Conservation (phyloP, 2,888 invertebrate species). For the Kuschelorhynchus macadamiae region DNA sequence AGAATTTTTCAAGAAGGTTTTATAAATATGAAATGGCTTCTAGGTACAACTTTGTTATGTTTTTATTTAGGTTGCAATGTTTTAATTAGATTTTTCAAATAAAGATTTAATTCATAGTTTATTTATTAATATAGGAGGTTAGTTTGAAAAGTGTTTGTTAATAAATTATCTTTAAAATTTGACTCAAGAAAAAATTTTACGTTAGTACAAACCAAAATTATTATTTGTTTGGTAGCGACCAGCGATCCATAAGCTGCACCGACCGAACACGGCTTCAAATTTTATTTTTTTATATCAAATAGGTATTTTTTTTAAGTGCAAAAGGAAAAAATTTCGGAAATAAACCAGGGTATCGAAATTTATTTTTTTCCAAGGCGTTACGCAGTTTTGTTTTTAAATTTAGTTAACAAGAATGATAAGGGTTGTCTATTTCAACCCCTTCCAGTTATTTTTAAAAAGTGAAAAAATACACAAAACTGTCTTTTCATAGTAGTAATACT, state of each 20-base stretch:
- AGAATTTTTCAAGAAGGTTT: background rate
- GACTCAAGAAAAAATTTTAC: background rate
- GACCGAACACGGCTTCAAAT: background rate
- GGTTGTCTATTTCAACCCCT: background rate
- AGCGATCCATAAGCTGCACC: background rate
- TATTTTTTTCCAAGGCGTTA: background rate
- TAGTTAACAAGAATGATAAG: constrained; percentile 4
- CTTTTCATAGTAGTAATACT: constrained; percentile 1
- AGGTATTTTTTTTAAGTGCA: background rate
- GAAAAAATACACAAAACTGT: background rate
- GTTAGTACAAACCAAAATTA: background rate
- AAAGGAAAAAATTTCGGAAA: background rate
- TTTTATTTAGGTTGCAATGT: background rate
- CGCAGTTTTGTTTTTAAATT: background rate
- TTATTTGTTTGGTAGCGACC: background rate
- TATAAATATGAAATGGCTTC: background rate
- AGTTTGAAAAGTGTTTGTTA: background rate
- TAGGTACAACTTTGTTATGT: background rate
- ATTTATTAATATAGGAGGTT: background rate
- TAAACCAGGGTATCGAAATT: background rate
- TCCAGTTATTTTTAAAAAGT: constrained; percentile 1
- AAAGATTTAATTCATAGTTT: too few relatives aligned
- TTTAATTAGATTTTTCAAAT: too few relatives aligned
- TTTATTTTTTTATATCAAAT: background rate
- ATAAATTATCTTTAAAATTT: background rate